Base-by-base conservation (phyloP, 2,797 vertebrate species). In the Odontamblyopus lacepedii region DNA sequence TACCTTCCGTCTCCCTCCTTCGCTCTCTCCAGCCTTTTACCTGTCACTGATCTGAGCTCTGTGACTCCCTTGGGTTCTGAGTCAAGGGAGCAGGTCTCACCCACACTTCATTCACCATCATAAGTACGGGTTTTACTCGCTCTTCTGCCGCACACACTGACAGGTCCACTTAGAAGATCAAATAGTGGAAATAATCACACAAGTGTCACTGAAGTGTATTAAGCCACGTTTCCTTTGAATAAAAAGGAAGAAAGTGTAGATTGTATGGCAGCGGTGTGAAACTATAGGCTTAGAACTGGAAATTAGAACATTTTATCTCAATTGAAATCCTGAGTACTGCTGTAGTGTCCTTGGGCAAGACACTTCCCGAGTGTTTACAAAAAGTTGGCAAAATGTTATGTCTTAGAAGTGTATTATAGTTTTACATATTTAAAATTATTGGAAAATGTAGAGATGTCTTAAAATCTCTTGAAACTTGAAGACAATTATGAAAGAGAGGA, bases 51-150 rank as follows among this genome's bases (percentile, higher is more conserved):
- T 15, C 48, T 67, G 71, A 63, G 73, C 73, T 83, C 75, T 80
- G 32, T 83, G 79, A 86, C 63, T 60, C 83, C 81, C 62, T 71
- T 27, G 63, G 83, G 78, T 78, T 57, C 12, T 69, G 79, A 81
- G 79, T 82, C 56, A 77, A 87, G 19, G 75, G 48, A 53, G 63
- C 75, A 44, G 83, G 73, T 79, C 38, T 9, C 29, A 81, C 80
- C 73, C 73, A 32, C 69, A 76, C 82, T 77, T 73, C 73, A 73
- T 55, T 4, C 53, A 64, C 57, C 72, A 76, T 78, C 81, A 86
- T 84, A 73, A 86, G 57, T 80, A 53, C 51, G 78, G 79, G 72
- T 80, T 83, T 81, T 67, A 74, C 70, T 75, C 51, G 11, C 69
- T 67, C 60, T 63, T 77, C 77, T 67, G 63, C 59, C 19, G 59